phyloP scores from a whole-genome alignment of 2,888 invertebrate genomes.

The Drosophila mimetica region DNA sequence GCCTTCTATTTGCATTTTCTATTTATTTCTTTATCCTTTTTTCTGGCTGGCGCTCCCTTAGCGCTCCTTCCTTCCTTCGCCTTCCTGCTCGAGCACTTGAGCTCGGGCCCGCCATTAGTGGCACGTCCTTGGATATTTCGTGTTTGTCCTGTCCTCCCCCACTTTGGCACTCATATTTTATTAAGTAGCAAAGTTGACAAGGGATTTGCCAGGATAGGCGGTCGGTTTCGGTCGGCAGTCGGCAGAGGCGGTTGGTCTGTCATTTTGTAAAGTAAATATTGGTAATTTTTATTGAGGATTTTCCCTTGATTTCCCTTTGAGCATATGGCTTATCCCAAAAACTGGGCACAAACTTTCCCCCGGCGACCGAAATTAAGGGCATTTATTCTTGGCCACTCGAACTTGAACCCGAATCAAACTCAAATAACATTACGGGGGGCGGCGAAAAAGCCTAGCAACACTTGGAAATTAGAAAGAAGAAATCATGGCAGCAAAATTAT shows the following conservation, averaged over 20 bases:
- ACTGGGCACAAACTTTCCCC: slow-evolving; percentile 43
- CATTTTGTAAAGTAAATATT: slow-evolving; percentile 80
- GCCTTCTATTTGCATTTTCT: slow-evolving; percentile 79
- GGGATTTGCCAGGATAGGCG: slow-evolving; percentile 62
- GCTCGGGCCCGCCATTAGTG: slow-evolving; percentile 70
- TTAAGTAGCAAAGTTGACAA: slow-evolving; percentile 80
- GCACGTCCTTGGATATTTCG: slow-evolving; percentile 62
- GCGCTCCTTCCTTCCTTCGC: neutral
- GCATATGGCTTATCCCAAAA: slow-evolving; percentile 59
- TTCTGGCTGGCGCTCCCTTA: slow-evolving; percentile 32
- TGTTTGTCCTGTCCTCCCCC: slow-evolving; percentile 50
- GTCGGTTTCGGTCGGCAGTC: neutral
- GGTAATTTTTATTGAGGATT: slow-evolving; percentile 80
- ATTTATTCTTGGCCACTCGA: slow-evolving; percentile 59
- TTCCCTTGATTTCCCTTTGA: slow-evolving; percentile 65
- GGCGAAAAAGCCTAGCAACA: slow-evolving; percentile 51
- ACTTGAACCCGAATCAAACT: slow-evolving; percentile 41
- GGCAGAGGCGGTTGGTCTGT: slow-evolving; percentile 48
- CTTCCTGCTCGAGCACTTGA: slow-evolving; percentile 57
- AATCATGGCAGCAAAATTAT: slow-evolving; percentile 39
- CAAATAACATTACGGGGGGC: slow-evolving; percentile 46
- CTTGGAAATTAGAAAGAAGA: slow-evolving; percentile 59
- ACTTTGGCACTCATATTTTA: slow-evolving; percentile 78
- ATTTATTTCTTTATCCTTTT: slow-evolving; percentile 78
- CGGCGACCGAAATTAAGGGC: slow-evolving; percentile 59